These are phyloP conservation scores for Platynereis dumerilii DNA, from an alignment of 2,888 invertebrate species.

Conservation along the genomic window DNA sequence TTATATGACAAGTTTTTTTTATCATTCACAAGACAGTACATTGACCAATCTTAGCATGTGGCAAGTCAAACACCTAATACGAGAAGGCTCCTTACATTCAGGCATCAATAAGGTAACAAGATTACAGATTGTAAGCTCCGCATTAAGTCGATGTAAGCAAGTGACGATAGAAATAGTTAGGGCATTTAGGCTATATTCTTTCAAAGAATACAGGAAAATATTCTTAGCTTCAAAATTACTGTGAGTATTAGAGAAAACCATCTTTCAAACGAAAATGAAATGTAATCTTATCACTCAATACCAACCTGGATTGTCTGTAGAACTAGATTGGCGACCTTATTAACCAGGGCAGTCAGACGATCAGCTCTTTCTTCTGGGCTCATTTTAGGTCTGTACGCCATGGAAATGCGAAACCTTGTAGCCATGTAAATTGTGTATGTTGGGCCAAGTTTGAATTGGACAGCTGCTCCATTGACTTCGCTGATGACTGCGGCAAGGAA, in stretches of 20 bases:
- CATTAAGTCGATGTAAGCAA: no score
- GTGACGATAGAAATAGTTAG: no score
- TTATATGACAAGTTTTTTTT: no score
- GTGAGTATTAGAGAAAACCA: slow-evolving; percentile 4
- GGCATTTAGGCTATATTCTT: no score
- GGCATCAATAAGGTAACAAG: no score
- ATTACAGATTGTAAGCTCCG: no score
- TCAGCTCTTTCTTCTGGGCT: slow-evolving; percentile 86
- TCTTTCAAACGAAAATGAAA: neutral
- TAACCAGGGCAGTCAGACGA: slow-evolving; percentile 22
- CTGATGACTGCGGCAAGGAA: slow-evolving; percentile 88
- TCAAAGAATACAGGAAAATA: no score
- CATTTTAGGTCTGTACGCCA: slow-evolving; percentile 90
- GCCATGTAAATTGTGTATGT: slow-evolving; percentile 96
- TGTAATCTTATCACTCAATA: neutral
- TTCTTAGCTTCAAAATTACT: no score
- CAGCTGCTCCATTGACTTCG: slow-evolving; percentile 70
- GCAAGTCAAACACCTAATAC: no score
- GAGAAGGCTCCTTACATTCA: no score
- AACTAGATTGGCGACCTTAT: slow-evolving; percentile 69
- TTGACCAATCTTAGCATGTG: no score
- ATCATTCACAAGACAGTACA: no score
- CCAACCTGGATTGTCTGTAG: slow-evolving; percentile 81
- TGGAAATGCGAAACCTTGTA: slow-evolving; percentile 87
- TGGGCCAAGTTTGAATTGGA: slow-evolving; percentile 92